Evolutionary conservation across 2,888 invertebrate species (phyloP), one percentile per base, ranked within the genome.

Genomic region (Agriopis leucophaearia): DNA sequence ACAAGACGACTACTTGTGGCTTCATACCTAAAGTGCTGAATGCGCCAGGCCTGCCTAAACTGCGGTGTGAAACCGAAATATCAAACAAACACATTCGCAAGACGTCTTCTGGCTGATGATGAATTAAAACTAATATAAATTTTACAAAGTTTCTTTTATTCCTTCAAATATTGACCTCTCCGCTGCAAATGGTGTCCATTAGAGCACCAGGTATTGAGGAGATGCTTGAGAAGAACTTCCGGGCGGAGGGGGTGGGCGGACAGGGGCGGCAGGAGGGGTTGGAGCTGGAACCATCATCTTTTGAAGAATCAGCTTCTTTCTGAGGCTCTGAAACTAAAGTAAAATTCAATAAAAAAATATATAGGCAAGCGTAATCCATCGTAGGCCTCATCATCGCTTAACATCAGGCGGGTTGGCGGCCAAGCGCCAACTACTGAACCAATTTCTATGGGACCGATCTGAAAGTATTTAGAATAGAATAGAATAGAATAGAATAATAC

Each of bases 151-250:
- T 3, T n/a, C 0, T 8, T 44, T 51, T 15, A 35, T 48, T 27
- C 27, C 5, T 38, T 50, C 12, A 57, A 13, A 58, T 6, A 38
- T 51, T 45, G 3, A 65, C 35, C 47, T 65, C 65, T n/a, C 66
- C 66, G 38, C 55, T 60, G 12, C 60, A 27, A 18, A 66, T 60
- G 0, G 60, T 56, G 27, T 66, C 66, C 66, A 66, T 44, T 0
- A 66, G 44, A 0, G 60, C 60, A 0, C 60, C 66, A 4, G 66
- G 66, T 13, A 66, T n/a, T 1, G 66, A 15, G 12, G 48, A 42
- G 8, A 60, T n/a, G 15, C 50, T 54, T 12, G 62, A 9, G 47
- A 62, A 66, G 35, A 66, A 62, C 36, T 40, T 44, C 0, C 56
- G 27, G 3, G 58, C 47, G 15, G 10, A n/a, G 0, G n/a, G n/a